A percentile compares a stretch with the other conserved stretches of the same genome.
Evolutionary conservation across 2,888 invertebrate genomes (phyloP).

Genomic region (Suillia variegata): DNA sequence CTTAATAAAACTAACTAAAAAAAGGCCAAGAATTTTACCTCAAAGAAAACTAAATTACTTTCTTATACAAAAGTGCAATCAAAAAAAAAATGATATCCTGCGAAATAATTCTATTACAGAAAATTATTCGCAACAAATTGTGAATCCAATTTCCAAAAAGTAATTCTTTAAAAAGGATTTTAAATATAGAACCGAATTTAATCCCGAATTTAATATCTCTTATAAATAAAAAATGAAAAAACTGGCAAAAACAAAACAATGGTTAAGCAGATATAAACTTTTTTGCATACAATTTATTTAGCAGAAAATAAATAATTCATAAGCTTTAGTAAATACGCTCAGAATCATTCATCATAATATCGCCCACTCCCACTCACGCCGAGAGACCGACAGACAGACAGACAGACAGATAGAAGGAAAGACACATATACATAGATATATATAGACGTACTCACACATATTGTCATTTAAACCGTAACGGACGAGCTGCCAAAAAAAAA

Average conservation of each 20-base stretch:
- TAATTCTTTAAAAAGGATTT: too few species aligned
- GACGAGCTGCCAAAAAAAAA: background rate
- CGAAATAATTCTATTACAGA: too few species aligned
- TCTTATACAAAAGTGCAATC: too few species aligned
- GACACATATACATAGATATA: background rate
- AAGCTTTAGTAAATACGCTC: background rate
- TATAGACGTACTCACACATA: background rate
- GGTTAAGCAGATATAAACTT: background rate
- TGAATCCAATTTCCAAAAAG: too few species aligned
- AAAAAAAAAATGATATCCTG: too few species aligned
- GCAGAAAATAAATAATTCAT: background rate
- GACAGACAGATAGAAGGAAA: background rate
- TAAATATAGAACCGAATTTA: too few species aligned
- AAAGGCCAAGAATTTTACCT: too few species aligned
- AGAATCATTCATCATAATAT: background rate
- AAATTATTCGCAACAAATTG: too few species aligned
- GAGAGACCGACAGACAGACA: background rate
- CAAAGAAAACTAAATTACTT: too few species aligned
- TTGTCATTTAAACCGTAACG: background rate
- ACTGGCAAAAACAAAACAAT: background rate
- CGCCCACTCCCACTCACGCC: background rate
- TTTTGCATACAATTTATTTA: background rate
- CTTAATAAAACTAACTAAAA: too few species aligned
- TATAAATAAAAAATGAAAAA: too few species aligned
- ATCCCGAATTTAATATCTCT: too few species aligned